These are phyloP conservation scores for Hyposoter didymator DNA, from an alignment of 2,888 invertebrate species.

Conservation along the genomic window DNA sequence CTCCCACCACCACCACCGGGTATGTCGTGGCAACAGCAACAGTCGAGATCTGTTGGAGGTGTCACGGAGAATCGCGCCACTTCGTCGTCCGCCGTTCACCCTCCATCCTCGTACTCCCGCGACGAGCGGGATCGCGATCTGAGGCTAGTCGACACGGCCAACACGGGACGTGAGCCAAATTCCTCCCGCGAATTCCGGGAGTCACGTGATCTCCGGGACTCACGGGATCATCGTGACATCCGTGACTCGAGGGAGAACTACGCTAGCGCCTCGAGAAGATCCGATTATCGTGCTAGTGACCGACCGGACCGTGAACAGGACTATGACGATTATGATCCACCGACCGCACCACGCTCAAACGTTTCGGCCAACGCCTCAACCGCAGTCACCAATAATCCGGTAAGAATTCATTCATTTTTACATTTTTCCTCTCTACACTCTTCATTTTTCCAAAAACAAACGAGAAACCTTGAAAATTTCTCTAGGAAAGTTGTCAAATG, in stretches of 20 bases:
- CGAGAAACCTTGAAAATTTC: too few relatives aligned
- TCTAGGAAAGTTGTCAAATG: neutral
- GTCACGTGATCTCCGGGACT: slow-evolving; percentile 73
- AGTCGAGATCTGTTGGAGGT: slow-evolving; percentile 46
- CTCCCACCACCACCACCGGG: slow-evolving; percentile 75
- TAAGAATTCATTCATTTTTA: slow-evolving; percentile 70
- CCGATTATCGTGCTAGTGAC: slow-evolving; percentile 58
- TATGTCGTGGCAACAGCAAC: slow-evolving; percentile 79
- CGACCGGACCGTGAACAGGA: slow-evolving; percentile 72
- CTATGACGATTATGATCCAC: slow-evolving; percentile 78
- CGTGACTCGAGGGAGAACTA: slow-evolving; percentile 76
- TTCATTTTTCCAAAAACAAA: neutral
- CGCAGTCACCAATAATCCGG: slow-evolving; percentile 79
- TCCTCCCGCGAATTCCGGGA: slow-evolving; percentile 74
- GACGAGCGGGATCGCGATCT: slow-evolving; percentile 77
- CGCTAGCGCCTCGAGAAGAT: slow-evolving; percentile 60
- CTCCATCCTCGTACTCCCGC: slow-evolving; percentile 67
- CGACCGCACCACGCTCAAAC: slow-evolving; percentile 69
- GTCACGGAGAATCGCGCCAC: slow-evolving; percentile 50
- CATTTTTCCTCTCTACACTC: neutral
- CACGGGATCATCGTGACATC: slow-evolving; percentile 77
- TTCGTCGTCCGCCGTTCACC: slow-evolving; percentile 55
- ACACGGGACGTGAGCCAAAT: slow-evolving; percentile 52
- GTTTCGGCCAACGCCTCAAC: slow-evolving; percentile 70
- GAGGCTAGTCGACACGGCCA: slow-evolving; percentile 62